Conservation (phyloP, 1,140 invertebrate species). For the Oscheius sp. region DNA sequence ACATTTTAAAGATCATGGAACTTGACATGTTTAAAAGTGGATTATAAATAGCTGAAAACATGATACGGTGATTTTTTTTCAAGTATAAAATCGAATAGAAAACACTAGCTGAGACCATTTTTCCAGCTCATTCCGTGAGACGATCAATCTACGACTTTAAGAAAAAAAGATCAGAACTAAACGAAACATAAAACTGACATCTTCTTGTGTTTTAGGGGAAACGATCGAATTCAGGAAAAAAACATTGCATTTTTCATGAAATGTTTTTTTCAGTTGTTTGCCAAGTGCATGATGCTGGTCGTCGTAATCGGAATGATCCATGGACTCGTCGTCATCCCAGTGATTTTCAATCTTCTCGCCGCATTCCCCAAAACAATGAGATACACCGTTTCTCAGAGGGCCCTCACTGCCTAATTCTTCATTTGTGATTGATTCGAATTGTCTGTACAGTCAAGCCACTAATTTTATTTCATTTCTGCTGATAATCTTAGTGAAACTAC, state of each 20-base stretch:
- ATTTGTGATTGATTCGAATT: background rate
- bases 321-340: slow-evolving; percentile 83
- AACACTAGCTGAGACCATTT: no score
- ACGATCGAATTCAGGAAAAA: background rate
- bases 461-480: background rate
- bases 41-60: no score
- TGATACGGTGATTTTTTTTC: no score
- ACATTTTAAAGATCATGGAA: no score
- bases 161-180: background rate
- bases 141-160: no score
- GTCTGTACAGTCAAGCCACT: background rate
- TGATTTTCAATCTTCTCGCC: slow-evolving; percentile 68
- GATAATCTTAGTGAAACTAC: background rate
- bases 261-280: slow-evolving; percentile 74
- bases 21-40: no score
- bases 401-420: background rate
- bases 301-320: slow-evolving; percentile 90
- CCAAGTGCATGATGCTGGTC: slow-evolving; percentile 93
- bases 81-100: no score
- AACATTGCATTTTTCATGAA: no score
- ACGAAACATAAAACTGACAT: no score
- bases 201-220: no score
- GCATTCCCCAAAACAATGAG: background rate
- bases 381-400: background rate
- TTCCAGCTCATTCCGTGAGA: no score